Conservation (phyloP, 1,140 invertebrate genomes). For the Penaeus japonicus region DNA sequence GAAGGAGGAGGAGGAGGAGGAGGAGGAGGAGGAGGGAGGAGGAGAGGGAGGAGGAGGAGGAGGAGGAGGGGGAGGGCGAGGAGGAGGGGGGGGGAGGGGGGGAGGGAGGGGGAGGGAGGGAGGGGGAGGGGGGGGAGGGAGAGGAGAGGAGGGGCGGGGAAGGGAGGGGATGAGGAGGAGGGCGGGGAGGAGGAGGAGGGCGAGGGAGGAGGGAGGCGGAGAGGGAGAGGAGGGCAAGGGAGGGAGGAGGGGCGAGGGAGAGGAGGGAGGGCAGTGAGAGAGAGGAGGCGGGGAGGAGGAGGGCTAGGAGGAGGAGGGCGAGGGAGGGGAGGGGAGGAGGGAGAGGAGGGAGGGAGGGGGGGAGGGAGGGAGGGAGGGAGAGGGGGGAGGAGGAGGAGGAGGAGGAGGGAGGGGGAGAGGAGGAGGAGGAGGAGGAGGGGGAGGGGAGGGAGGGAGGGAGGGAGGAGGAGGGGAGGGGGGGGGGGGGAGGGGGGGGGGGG, state of each 20-base stretch:
- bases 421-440: background rate
- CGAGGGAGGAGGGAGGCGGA: background rate
- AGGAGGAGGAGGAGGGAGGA: background rate
- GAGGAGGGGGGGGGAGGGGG: background rate
- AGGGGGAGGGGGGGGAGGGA: background rate
- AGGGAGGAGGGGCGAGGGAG: background rate
- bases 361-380: background rate
- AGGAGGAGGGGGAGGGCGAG: background rate
- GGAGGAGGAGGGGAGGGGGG: background rate
- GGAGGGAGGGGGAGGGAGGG: background rate
- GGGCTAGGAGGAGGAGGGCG: too few species aligned
- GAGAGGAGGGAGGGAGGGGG: too few species aligned
- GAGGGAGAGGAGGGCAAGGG: background rate
- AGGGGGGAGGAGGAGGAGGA: background rate
- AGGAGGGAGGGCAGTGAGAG: too few species aligned
- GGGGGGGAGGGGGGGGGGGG: background rate
- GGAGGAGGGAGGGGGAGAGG: background rate
- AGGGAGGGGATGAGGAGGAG: background rate
- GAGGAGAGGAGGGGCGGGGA: background rate
- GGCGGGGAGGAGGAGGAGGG: background rate
- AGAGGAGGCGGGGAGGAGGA: too few species aligned
- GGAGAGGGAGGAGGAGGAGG: background rate
- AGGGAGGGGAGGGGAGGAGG: background rate
- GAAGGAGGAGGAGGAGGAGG: too few species aligned
- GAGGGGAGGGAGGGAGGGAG: background rate